Base-by-base conservation (phyloP, 2,888 invertebrate species). In the Chloroclysta siterata region DNA sequence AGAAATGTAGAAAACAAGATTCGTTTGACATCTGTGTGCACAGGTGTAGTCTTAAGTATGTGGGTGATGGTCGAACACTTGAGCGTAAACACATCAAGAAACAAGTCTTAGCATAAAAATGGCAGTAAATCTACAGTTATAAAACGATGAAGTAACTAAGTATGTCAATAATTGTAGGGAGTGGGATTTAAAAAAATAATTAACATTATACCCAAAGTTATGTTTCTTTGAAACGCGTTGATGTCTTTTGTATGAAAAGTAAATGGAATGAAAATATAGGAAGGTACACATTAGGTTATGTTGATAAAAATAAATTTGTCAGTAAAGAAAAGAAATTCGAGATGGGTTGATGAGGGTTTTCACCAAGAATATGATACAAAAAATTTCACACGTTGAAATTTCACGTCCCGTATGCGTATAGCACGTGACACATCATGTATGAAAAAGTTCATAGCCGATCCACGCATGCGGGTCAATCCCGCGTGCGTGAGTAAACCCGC, bases 21-120 rank as follows among this genome's bases (percentile, higher is more conserved):
- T 29, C 22, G 33, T 62, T 15, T 56, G 68, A 62, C 62, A 58
- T 72, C 64, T 75, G 73, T 83, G 75, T 83, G 76, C 79, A 82
- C 84, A 84, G 81, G 81, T 84, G 81, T 68, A 69, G 62, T 63
- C 68, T 14, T 7, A 6, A 17, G 17, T 55, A 83, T 83, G 82
- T 84, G 76, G 83, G 83, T 83, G 82, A 84, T 73, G 81, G 81
- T 73, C 81, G 74, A 66, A 70, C 71, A 72, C 71, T 66, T 59
- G 73, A 67, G 69, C 63, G 67, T 65, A 68, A 63, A 39, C 36
- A 39, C 36, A 39, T 39, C 36, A 8, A 39, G 36, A 39, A 39
- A 71, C 70, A 47, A 66, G 60, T 70, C 69, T 75, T 73, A 71
- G 76, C 72, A 76, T 74, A 74, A 68, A 68, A 53, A 62, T 53